Conservation (phyloP, 2,113 vertebrate genomes). For the Sapayoa aenigma region DNA sequence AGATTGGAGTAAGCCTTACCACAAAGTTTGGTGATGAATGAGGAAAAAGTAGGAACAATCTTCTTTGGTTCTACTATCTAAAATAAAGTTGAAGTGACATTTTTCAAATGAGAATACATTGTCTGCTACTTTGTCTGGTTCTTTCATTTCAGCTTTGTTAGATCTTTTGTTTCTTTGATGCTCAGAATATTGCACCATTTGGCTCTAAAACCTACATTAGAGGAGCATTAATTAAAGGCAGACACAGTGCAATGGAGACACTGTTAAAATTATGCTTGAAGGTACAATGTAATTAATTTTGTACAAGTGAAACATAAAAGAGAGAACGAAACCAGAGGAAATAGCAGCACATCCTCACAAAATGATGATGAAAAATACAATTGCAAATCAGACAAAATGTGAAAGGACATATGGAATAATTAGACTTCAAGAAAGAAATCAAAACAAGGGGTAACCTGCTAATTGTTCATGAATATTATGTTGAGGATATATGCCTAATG, state of each 20-base stretch:
- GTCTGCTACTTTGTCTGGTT: conserved; percentile 42
- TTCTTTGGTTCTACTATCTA: neutral
- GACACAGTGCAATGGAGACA: conserved; percentile 67
- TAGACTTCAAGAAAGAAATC: conserved; percentile 50
- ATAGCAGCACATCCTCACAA: conserved; percentile 51
- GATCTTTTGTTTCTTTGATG: conserved; percentile 77
- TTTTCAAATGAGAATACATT: conserved; percentile 43
- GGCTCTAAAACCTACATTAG: conserved; percentile 77
- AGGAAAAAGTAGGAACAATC: neutral
- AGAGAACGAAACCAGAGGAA: conserved; percentile 67
- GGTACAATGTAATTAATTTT: conserved; percentile 82
- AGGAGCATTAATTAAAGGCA: conserved; percentile 78
- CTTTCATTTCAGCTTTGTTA: conserved; percentile 68
- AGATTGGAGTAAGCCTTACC: neutral
- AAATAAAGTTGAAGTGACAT: conserved; percentile 35
- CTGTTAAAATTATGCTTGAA: conserved; percentile 76
- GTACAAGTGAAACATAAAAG: conserved; percentile 76
- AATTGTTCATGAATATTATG: conserved; percentile 23
- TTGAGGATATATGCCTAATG: neutral
- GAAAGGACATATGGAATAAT: conserved; percentile 62
- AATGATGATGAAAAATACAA: conserved; percentile 69
- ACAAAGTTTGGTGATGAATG: neutral
- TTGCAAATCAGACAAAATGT: conserved; percentile 65
- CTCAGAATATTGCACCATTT: conserved; percentile 71
- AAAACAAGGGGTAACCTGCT: conserved; percentile 46